These are phyloP conservation scores for Chymomyza fuscimana DNA, from an alignment of 2,888 invertebrate species.

Conservation along the genomic window DNA sequence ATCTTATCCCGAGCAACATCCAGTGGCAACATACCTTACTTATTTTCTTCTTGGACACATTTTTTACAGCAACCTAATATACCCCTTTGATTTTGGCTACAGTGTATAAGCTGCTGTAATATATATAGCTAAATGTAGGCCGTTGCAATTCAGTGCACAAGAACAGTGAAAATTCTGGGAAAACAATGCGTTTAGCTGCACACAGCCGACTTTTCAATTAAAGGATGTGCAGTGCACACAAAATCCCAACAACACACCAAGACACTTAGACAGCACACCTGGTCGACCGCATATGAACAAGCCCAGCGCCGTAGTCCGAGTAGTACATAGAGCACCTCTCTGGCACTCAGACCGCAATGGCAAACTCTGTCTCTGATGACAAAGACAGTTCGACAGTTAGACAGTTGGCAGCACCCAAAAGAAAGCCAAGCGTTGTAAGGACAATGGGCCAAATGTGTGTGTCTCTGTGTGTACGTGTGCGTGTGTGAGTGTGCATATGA, in stretches of 20 bases:
- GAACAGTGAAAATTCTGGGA: background rate
- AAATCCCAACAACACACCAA: too few species aligned
- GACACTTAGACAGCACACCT: background rate
- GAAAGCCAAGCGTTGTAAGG: conserved; percentile 23
- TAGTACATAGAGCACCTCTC: background rate
- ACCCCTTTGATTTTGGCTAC: too few species aligned
- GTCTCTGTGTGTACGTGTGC: conserved; percentile 33
- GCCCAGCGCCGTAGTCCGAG: too few species aligned
- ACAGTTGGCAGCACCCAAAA: conserved; percentile 6
- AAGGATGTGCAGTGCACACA: too few species aligned
- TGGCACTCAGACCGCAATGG: background rate
- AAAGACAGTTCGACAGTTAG: conserved; percentile 27
- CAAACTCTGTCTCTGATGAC: background rate
- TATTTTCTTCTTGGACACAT: too few species aligned
- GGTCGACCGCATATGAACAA: background rate
- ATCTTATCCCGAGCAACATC: too few species aligned
- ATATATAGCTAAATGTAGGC: background rate
- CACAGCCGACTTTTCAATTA: background rate
- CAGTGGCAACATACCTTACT: too few species aligned
- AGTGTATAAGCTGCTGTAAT: background rate
- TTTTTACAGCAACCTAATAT: too few species aligned
- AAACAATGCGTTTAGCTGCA: background rate
- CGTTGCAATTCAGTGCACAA: background rate
- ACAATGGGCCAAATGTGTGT: conserved; percentile 34
- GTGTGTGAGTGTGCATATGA: conserved; percentile 44